Base-by-base conservation (phyloP, 2,113 vertebrate genomes). In the Triplophysa siluroides region DNA sequence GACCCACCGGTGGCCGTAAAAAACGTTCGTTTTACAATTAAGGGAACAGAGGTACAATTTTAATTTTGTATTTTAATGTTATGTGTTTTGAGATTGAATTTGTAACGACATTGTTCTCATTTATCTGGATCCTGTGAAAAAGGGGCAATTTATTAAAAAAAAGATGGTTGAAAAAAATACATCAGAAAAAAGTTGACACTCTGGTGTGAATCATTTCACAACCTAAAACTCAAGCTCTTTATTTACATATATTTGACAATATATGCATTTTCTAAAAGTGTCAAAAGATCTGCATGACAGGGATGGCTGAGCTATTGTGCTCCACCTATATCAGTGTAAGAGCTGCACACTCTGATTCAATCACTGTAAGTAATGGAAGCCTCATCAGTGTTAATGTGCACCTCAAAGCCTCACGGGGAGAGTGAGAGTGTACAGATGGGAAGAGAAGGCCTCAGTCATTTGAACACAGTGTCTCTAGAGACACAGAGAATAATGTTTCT, bases 311-410 rank as follows among this genome's bases (percentile, higher is more conserved):
- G 41, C 62, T 33, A 56, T 79, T 79, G 50, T 24, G 54, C 12
- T 58, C 62, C 45, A 61, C 50, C 61, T 60, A 68, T 84, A 68
- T 84, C 82, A 70, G 76, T 67, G 68, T 62, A 58, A 79, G 76
- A 18, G 58, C 79, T 76, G 65, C 69, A 83, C 76, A 61, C 72
- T 85, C 70, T 76, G 54, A 79, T 79, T 83, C 69, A 78, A 78
- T 81, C 83, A 78, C 79, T 58, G 81, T 58, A 78, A 80, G 67
- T 83, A 85, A 81, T 83, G 83, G 77, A 83, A 38, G 72, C 78
- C 73, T 84, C 81, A 87, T 85, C 83, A 81, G 78, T 71, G 78
- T 81, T 82, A 78, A 77, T 78, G 67, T 73, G 52, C 77, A 68
- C 76, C 83, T 77, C 79, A 78, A 24, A 80, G 62, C 56, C 73